phyloP scores from a whole-genome alignment of 2,797 vertebrate genomes.

The Amphiprion clarkii region DNA sequence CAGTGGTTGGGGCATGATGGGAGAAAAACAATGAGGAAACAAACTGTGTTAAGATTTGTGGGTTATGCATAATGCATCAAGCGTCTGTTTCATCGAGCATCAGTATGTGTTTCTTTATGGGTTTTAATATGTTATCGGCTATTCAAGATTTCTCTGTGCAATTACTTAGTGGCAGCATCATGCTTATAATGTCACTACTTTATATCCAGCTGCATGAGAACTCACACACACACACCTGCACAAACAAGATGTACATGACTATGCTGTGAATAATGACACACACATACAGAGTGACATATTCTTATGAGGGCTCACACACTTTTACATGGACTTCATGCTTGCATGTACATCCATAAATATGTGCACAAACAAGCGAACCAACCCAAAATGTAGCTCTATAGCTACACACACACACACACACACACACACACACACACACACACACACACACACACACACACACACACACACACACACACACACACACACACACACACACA shows the following conservation, averaged over 20 bases:
- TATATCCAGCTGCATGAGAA: constrained; percentile 30
- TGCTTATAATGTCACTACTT: constrained; percentile 43
- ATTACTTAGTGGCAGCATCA: constrained; percentile 45
- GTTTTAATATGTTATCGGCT: constrained; percentile 73
- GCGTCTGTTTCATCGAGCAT: constrained; percentile 53
- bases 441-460: not conserved
- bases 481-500: not conserved
- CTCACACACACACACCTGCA: too few species aligned
- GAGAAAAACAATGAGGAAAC: not conserved
- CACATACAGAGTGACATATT: too few species aligned
- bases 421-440: constrained; percentile 7
- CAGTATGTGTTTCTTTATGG: constrained; percentile 66
- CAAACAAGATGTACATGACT: too few species aligned
- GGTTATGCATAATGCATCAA: constrained; percentile 60
- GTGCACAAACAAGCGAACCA: too few species aligned
- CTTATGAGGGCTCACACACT: too few species aligned
- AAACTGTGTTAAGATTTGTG: not conserved
- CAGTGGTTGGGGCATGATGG: not conserved
- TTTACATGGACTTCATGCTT: too few species aligned
- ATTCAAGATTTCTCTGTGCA: constrained; percentile 49
- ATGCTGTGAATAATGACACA: too few species aligned
- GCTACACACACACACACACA: not conserved
- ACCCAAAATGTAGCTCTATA: too few species aligned
- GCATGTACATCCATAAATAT: too few species aligned
- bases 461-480: constrained; percentile 9